These are phyloP conservation scores for Plebejus anna DNA, from an alignment of 2,888 invertebrate species.

Conservation along the genomic window DNA sequence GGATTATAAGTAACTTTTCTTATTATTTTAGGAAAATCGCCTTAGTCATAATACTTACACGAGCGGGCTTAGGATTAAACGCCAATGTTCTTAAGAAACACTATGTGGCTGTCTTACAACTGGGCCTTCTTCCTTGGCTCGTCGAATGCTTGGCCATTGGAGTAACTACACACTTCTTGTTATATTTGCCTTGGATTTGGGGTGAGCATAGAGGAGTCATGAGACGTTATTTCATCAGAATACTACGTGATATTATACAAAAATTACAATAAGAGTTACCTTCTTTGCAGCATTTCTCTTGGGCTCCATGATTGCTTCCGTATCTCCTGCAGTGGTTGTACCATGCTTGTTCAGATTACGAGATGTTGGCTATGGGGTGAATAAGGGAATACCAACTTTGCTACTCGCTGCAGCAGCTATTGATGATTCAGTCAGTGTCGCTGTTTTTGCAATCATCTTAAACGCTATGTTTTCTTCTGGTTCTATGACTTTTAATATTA, in stretches of 20 bases:
- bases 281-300: slow-evolving; percentile 79
- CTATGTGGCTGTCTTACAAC: slow-evolving; percentile 85
- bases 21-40: slow-evolving; percentile 83
- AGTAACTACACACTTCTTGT: slow-evolving; percentile 81
- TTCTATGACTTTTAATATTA: slow-evolving; percentile 81
- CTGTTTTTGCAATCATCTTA: slow-evolving; percentile 89
- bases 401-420: slow-evolving; percentile 93
- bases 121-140: slow-evolving; percentile 89
- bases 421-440: slow-evolving; percentile 94
- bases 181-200: slow-evolving; percentile 90
- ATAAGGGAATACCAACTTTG: slow-evolving; percentile 92
- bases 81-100: slow-evolving; percentile 85
- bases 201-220: slow-evolving; percentile 49
- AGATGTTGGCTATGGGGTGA: slow-evolving; percentile 86
- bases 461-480: slow-evolving; percentile 88
- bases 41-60: slow-evolving; percentile 88
- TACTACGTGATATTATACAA: background rate
- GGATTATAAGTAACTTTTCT: background rate
- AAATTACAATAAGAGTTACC: slow-evolving; percentile 5
- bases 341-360: slow-evolving; percentile 89
- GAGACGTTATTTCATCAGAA: too few relatives aligned
- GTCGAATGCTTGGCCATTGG: slow-evolving; percentile 84
- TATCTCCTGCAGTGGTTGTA: slow-evolving; percentile 94
- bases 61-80: slow-evolving; percentile 92
- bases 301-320: slow-evolving; percentile 90